Conservation (phyloP, 2,797 vertebrate genomes). For the Silurus aristotelis region DNA sequence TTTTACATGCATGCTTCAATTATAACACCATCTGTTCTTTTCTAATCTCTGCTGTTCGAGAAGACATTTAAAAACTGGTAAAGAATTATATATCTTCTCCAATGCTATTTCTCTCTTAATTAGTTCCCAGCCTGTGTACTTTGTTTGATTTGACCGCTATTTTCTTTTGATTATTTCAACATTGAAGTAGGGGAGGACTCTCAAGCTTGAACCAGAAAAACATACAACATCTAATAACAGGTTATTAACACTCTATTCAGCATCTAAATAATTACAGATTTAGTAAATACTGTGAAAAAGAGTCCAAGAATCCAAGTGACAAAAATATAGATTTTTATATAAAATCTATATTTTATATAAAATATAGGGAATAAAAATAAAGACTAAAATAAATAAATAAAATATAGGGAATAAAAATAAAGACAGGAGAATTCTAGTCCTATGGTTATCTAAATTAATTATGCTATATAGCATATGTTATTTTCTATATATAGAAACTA, state of each 20-base stretch:
- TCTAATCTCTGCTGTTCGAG: neutral
- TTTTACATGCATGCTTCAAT: neutral
- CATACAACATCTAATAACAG: neutral
- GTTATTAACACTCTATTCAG: neutral
- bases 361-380: neutral
- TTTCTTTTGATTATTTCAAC: neutral
- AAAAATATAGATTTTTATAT: neutral
- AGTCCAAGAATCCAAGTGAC: neutral
- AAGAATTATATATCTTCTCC: neutral
- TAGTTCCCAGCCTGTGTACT: neutral
- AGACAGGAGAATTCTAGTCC: neutral
- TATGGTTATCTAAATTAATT: neutral
- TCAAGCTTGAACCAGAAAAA: neutral
- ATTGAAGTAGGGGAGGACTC: neutral
- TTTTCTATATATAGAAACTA: neutral
- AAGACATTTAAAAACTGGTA: neutral
- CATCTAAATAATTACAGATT: neutral
- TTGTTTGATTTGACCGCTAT: neutral
- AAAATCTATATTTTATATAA: no score
- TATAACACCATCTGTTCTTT: neutral
- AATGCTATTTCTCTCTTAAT: neutral
- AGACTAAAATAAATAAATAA: no score
- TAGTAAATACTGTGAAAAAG: neutral
- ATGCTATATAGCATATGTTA: no score
- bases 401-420: neutral